These are phyloP conservation scores for Cheirogaleus medius DNA, from an alignment of 2,113 vertebrate species.

Conservation along the genomic window DNA sequence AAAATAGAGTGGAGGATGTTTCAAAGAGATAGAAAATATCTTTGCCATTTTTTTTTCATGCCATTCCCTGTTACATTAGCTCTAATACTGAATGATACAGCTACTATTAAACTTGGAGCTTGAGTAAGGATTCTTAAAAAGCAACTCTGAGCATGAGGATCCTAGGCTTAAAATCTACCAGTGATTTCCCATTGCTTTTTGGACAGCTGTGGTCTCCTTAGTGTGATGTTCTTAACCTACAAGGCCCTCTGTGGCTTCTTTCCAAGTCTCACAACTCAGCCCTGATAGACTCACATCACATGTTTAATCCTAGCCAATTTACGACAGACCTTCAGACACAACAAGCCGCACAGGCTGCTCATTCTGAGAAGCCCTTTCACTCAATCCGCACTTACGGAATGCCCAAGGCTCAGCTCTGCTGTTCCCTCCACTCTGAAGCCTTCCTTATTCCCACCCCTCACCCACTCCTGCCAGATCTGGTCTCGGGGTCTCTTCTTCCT, in stretches of 20 bases:
- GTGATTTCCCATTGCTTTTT: background rate
- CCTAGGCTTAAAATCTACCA: background rate
- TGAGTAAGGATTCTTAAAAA: background rate
- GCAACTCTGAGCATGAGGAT: background rate
- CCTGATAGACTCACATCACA: background rate
- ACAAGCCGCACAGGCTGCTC: background rate
- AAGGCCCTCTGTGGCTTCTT: background rate
- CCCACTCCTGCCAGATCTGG: background rate
- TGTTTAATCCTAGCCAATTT: background rate
- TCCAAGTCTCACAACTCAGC: background rate
- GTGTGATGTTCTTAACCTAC: background rate
- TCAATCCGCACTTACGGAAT: background rate
- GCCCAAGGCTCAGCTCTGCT: background rate
- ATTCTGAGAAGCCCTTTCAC: background rate
- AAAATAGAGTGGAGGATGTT: too few relatives aligned
- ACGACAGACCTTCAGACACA: background rate
- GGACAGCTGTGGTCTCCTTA: background rate
- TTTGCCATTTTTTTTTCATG: too few relatives aligned
- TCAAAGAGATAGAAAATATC: too few relatives aligned
- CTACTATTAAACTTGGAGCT: background rate
- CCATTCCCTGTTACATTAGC: background rate
- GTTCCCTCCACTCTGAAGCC: background rate
- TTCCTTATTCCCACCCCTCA: background rate
- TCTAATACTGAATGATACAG: background rate
- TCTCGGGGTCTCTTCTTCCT: background rate